Evolutionary conservation across 2,888 invertebrate genomes (phyloP).

Genomic region (Watsonalla binaria): DNA sequence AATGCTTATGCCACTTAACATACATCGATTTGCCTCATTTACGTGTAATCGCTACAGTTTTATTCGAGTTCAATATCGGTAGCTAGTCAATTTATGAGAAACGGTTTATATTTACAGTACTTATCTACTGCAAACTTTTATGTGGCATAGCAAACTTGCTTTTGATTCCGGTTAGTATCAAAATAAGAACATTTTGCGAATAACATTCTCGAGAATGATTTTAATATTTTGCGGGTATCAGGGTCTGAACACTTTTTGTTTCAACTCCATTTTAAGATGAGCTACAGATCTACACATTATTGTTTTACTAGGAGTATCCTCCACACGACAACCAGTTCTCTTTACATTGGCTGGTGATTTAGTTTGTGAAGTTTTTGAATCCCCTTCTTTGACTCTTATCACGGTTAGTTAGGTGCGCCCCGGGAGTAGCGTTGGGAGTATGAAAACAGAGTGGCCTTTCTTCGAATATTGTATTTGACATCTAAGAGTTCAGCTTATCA

Average conservation of each 20-base stretch:
- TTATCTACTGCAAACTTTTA: slow-evolving; percentile 37
- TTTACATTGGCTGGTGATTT: slow-evolving; percentile 42
- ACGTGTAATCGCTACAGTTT: slow-evolving; percentile 56
- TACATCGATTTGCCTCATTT: slow-evolving; percentile 64
- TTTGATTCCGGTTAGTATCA: slow-evolving; percentile 32
- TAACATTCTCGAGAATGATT: slow-evolving; percentile 10
- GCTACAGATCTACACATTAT: too few species aligned
- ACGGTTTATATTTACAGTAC: slow-evolving; percentile 31
- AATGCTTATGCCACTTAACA: slow-evolving; percentile 67
- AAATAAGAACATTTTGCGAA: slow-evolving; percentile 10
- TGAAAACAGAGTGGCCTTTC: slow-evolving; percentile 54
- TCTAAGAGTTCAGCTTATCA: slow-evolving; percentile 53
- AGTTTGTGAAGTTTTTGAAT: slow-evolving; percentile 54
- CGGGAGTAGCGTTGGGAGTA: slow-evolving; percentile 45
- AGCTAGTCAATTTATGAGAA: slow-evolving; percentile 34
- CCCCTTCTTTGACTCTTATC: slow-evolving; percentile 57
- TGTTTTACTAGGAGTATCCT: slow-evolving; percentile 13
- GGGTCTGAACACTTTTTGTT: too few species aligned
- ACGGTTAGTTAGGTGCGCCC: slow-evolving; percentile 66
- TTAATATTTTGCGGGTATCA: too few species aligned
- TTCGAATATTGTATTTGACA: slow-evolving; percentile 64
- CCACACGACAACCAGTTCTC: slow-evolving; percentile 27
- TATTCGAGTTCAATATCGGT: slow-evolving; percentile 40
- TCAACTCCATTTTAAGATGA: too few species aligned
- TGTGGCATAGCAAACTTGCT: slow-evolving; percentile 29